Conservation (phyloP, 2,113 vertebrate genomes). For the Myrmophylax atrothorax region DNA sequence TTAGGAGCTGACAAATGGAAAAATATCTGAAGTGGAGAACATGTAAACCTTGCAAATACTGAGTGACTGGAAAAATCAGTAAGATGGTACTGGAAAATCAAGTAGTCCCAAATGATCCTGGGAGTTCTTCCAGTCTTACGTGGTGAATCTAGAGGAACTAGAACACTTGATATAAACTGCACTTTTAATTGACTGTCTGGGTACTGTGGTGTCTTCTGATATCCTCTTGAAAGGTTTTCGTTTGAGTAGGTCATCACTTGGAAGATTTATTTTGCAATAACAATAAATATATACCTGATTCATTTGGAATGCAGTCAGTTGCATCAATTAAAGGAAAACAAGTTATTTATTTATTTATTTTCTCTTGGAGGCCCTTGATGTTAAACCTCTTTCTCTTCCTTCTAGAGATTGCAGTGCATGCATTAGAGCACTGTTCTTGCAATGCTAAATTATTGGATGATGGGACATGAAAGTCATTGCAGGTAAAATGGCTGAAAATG, state of each 20-base stretch:
- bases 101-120: background rate
- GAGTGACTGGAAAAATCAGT: background rate
- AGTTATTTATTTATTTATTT: background rate
- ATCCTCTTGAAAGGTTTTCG: background rate
- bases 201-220: background rate
- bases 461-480: background rate
- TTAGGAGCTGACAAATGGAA: background rate
- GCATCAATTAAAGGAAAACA: background rate
- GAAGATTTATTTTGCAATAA: background rate
- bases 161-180: background rate
- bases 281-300: background rate
- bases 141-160: background rate
- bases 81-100: background rate
- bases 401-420: background rate
- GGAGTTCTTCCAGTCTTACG: background rate
- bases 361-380: background rate
- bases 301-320: background rate
- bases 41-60: background rate
- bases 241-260: background rate
- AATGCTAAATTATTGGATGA: background rate
- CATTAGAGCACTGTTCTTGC: background rate
- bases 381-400: background rate
- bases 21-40: background rate
- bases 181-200: background rate
- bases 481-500: background rate